Evolutionary conservation across 2,888 invertebrate species (phyloP).

Genomic region (Tipula unca): DNA sequence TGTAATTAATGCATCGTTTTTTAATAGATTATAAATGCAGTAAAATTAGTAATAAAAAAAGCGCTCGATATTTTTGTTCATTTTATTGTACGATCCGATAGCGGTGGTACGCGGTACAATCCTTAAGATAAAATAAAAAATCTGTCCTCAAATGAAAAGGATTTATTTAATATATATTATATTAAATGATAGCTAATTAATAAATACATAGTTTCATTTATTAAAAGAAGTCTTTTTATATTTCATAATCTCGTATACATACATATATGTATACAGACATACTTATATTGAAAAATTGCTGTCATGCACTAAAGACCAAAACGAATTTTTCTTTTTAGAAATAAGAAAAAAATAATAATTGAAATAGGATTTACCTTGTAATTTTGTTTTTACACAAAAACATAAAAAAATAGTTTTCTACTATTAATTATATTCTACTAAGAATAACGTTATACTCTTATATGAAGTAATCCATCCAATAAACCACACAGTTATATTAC

Average conservation of each 20-base stretch:
- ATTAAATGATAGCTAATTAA: background rate
- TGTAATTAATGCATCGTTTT: too few relatives aligned
- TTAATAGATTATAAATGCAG: too few relatives aligned
- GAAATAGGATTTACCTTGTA: background rate
- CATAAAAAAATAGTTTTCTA: background rate
- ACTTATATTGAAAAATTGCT: background rate
- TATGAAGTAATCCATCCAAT: background rate
- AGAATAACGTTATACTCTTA: background rate
- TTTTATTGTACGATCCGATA: background rate
- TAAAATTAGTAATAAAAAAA: background rate
- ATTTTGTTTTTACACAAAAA: background rate
- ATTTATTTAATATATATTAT: too few relatives aligned
- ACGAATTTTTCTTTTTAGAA: background rate
- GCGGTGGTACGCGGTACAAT: background rate
- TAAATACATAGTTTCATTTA: background rate
- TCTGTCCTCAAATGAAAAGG: background rate
- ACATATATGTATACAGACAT: too few relatives aligned
- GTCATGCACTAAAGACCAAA: background rate
- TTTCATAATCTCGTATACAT: background rate
- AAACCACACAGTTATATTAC: background rate
- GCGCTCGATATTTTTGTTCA: background rate
- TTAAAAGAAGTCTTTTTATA: background rate
- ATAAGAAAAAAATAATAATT: background rate
- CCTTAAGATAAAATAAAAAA: background rate
- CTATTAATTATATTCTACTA: background rate